Evolutionary conservation across 1,140 invertebrate genomes (phyloP).

Genomic region (Drosophila pseudoananassae): DNA sequence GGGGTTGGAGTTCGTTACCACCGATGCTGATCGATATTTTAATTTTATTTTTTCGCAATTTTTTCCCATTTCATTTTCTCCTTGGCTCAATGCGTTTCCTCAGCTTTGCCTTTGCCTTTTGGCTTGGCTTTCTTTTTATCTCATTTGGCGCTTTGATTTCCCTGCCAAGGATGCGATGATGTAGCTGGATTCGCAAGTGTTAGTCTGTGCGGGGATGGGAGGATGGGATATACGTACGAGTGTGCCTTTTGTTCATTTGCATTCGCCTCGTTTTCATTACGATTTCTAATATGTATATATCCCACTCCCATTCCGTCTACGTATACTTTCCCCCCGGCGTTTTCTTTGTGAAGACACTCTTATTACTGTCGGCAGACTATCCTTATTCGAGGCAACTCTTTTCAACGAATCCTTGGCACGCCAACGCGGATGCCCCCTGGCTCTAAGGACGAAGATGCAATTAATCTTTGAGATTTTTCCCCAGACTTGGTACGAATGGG

Average conservation of each 20-base stretch:
- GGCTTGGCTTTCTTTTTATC: conserved; percentile 51
- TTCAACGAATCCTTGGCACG: conserved; percentile 17
- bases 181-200: conserved; percentile 29
- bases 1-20: conserved; percentile 79
- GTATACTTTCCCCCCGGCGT: conserved; percentile 14
- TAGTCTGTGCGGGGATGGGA: conserved; percentile 13
- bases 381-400: conserved; percentile 64
- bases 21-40: conserved; percentile 77
- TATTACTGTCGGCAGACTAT: conserved; percentile 63
- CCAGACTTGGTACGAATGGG: neutral
- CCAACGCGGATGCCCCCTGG: neutral
- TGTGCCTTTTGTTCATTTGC: conserved; percentile 75
- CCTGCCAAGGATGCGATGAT: conserved; percentile 62
- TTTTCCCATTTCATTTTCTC: conserved; percentile 47
- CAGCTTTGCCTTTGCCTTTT: conserved; percentile 66
- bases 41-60: conserved; percentile 76
- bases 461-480: neutral
- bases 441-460: neutral
- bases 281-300: conserved; percentile 21
- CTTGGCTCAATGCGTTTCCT: conserved; percentile 59
- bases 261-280: conserved; percentile 76
- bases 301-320: conserved; percentile 2
- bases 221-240: conserved; percentile 12
- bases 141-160: conserved; percentile 76
- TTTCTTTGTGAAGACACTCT: conserved; percentile 32